A percentile compares a stretch with the other conserved stretches of the same genome.
Evolutionary conservation across 2,888 invertebrate genomes (phyloP).

Genomic region (Mesorhabditis belari): DNA sequence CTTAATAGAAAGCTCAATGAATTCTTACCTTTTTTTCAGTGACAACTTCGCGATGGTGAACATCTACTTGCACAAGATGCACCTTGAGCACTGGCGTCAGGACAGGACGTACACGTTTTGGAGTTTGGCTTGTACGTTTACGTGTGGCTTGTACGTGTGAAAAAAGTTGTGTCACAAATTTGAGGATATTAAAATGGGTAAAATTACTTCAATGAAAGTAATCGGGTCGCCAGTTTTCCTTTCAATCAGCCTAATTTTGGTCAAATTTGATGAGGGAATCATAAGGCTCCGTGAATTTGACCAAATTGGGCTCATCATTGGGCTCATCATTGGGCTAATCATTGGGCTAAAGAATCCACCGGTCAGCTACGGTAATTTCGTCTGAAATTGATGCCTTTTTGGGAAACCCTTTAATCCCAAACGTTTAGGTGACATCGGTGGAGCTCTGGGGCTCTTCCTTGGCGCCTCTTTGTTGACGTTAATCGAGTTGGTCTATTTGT

Average conservation of each 20-base stretch:
- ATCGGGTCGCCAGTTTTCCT: too few relatives aligned
- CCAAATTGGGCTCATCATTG: not conserved
- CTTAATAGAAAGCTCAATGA: too few relatives aligned
- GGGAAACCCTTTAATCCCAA: not conserved
- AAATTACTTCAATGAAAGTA: too few relatives aligned
- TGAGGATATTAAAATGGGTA: too few relatives aligned
- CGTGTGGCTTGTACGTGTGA: too few relatives aligned
- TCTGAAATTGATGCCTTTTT: not conserved
- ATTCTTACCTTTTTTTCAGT: conserved; percentile 16
- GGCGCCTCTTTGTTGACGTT: conserved; percentile 47
- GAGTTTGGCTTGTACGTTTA: conserved; percentile 42
- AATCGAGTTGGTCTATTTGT: conserved; percentile 46
- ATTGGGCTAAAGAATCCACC: too few relatives aligned
- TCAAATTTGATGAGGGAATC: too few relatives aligned
- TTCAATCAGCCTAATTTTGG: too few relatives aligned
- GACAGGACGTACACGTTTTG: conserved; percentile 49
- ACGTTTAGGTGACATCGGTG: conserved; percentile 47
- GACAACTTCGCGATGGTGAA: conserved; percentile 52
- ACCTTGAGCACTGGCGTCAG: conserved; percentile 48
- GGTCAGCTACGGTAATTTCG: too few relatives aligned
- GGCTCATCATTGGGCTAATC: too few relatives aligned
- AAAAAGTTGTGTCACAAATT: too few relatives aligned
- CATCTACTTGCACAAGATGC: conserved; percentile 50
- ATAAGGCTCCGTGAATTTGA: not conserved
- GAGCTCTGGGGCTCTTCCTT: conserved; percentile 49